These are phyloP conservation scores for Myiozetetes cayanensis DNA, from an alignment of 2,113 vertebrate species.

Conservation along the genomic window DNA sequence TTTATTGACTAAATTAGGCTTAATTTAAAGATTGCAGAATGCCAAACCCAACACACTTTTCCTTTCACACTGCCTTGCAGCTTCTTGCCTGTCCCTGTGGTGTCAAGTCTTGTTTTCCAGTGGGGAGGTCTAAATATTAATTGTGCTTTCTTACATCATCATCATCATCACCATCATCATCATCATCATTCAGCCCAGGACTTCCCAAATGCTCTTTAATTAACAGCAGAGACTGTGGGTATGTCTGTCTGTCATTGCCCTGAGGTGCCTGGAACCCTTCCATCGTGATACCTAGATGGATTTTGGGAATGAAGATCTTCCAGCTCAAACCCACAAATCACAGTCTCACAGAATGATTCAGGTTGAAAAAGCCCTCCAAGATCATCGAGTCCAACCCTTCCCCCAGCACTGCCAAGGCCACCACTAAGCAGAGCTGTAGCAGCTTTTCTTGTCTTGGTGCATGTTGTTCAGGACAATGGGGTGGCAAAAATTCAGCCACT, in stretches of 20 bases:
- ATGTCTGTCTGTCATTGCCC: neutral
- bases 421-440: neutral
- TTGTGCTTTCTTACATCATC: neutral
- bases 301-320: neutral
- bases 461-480: neutral
- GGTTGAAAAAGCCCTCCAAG: neutral
- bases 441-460: neutral
- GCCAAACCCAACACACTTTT: neutral
- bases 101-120: neutral
- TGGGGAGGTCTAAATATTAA: neutral
- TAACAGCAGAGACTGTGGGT: neutral
- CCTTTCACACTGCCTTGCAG: neutral
- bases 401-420: neutral
- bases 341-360: no score
- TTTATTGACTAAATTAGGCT: neutral
- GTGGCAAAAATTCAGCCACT: neutral
- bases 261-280: neutral
- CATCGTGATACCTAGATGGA: accelerated
- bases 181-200: neutral
- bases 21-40: neutral
- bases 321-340: neutral
- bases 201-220: neutral
- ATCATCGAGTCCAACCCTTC: neutral
- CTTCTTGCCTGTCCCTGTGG: neutral
- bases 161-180: no score